These are phyloP conservation scores for Anarhynchus alexandrinus DNA, from an alignment of 2,113 vertebrate species.

Conservation along the genomic window DNA sequence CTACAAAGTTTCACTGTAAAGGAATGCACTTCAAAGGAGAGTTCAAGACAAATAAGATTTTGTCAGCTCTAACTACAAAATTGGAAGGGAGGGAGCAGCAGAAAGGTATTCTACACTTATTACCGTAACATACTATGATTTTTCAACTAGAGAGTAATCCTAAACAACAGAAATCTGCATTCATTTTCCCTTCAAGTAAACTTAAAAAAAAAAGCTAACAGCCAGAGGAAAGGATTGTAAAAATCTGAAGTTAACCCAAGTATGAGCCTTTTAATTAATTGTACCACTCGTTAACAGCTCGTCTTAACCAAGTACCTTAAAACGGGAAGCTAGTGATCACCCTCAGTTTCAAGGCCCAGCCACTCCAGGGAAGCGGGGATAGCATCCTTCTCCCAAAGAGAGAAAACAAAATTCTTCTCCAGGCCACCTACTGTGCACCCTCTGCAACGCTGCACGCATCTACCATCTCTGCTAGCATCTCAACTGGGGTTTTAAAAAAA, in stretches of 20 bases:
- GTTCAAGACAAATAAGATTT: background rate
- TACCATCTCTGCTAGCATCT: background rate
- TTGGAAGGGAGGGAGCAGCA: background rate
- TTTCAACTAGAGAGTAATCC: background rate
- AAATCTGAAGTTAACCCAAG: background rate
- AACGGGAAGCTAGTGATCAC: rapidly evolving
- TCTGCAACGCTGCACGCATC: background rate
- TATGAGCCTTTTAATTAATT: background rate
- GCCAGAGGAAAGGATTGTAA: rapidly evolving
- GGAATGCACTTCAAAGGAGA: constrained; percentile 43
- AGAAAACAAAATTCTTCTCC: background rate
- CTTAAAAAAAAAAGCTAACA: background rate
- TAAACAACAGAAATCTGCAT: background rate
- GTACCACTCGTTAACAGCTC: background rate
- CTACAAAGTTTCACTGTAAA: background rate
- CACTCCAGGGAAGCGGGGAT: background rate
- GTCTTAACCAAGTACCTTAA: background rate
- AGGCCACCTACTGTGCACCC: background rate
- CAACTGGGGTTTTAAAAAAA: background rate
- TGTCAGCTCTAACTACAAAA: background rate
- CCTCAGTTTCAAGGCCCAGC: background rate
- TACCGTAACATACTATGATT: rapidly evolving
- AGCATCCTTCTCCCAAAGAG: background rate
- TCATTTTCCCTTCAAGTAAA: background rate
- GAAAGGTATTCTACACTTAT: background rate